Percentiles rank a stretch among this genome's conserved stretches.
These are phyloP conservation scores for Scortum barcoo DNA, from an alignment of 2,113 vertebrate species.

Conservation along the genomic window DNA sequence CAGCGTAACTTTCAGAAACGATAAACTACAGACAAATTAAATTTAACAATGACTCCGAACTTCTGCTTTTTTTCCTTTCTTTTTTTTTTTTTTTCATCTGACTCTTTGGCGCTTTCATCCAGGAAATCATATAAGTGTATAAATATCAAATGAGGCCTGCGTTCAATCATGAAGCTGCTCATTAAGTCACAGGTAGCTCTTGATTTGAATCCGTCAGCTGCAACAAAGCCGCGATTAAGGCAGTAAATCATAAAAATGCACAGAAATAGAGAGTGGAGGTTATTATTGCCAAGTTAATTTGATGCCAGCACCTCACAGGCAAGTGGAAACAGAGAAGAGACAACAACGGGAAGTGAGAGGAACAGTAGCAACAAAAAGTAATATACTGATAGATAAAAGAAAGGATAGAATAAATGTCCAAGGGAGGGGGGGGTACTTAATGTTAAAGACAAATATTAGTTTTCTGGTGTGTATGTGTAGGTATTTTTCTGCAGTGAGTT, in stretches of 20 bases:
- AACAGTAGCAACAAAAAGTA: conserved; percentile 17
- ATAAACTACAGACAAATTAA: conserved; percentile 47
- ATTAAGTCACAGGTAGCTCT: conserved; percentile 62
- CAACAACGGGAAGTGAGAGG: conserved; percentile 17
- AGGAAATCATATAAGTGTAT: conserved; percentile 32
- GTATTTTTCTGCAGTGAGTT: not conserved
- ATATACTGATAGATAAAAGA: conserved; percentile 20
- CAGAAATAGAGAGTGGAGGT: conserved; percentile 16
- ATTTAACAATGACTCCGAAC: conserved; percentile 44
- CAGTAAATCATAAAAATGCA: conserved; percentile 22
- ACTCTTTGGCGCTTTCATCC: conserved; percentile 34
- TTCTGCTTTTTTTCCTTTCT: not conserved
- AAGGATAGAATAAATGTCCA: conserved; percentile 21
- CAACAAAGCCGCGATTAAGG: conserved; percentile 50
- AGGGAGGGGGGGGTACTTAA: not conserved
- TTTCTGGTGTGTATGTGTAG: conserved; percentile 7
- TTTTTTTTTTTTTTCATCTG: too few relatives aligned
- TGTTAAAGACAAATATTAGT: conserved; percentile 33
- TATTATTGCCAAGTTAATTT: conserved; percentile 24
- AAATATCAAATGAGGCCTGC: conserved; percentile 55
- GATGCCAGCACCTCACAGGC: not conserved
- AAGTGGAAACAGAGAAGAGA: conserved; percentile 18
- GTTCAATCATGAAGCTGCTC: conserved; percentile 52
- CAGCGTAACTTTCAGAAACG: conserved; percentile 25
- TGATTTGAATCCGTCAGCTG: conserved; percentile 48